Evolutionary conservation across 1,140 invertebrate genomes (phyloP).

Genomic region (Pachyrhynchus sulphureomaculatus): DNA sequence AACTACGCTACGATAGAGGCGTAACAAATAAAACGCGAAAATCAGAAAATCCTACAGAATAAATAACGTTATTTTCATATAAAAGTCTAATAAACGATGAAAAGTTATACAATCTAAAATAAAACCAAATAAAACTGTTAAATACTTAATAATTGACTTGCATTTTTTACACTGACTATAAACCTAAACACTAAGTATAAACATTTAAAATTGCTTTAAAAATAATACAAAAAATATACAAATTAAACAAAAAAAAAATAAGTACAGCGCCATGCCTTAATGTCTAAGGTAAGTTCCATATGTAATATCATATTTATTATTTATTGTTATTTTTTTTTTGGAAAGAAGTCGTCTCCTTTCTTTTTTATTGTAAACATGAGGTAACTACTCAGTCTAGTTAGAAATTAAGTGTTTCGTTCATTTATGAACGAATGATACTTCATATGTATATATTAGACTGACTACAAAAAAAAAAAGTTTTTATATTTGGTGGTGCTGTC

Average conservation of each 20-base stretch:
- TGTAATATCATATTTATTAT: constrained; percentile 28
- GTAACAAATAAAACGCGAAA: no score
- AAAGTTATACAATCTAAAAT: no score
- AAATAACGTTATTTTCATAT: no score
- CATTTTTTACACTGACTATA: constrained; percentile 16
- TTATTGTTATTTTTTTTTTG: constrained; percentile 21
- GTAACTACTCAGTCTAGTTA: constrained; percentile 41
- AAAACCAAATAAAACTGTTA: constrained; percentile 12
- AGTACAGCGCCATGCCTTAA: constrained; percentile 36
- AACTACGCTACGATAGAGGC: no score
- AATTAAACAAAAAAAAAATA: constrained; percentile 39
- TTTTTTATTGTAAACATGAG: constrained; percentile 36
- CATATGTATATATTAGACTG: no score
- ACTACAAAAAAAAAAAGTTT: no score
- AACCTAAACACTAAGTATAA: constrained; percentile 17
- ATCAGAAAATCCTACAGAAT: no score
- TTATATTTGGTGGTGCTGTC: no score
- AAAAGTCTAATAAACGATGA: no score
- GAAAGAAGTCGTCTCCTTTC: constrained; percentile 8
- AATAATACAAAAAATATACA: constrained; percentile 33
- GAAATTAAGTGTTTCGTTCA: constrained; percentile 19
- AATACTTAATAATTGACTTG: constrained; percentile 28
- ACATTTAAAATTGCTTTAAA: constrained; percentile 12
- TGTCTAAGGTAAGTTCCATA: constrained; percentile 26
- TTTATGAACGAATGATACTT: constrained; percentile 11